Base-by-base conservation (phyloP, 2,888 invertebrate genomes). In the Ctenicera cuprea region DNA sequence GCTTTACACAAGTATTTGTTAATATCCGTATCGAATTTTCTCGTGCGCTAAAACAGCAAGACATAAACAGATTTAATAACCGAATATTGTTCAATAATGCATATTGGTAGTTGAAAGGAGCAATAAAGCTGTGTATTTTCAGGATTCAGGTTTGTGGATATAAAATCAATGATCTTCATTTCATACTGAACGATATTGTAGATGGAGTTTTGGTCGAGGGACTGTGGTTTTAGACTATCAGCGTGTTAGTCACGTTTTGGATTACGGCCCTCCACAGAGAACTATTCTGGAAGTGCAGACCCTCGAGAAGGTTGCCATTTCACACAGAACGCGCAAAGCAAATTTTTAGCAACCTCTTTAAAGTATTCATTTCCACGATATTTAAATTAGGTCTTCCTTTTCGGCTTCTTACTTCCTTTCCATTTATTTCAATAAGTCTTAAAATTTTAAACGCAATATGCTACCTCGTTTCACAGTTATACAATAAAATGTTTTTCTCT, bases 241-340 rank as follows among this genome's bases (percentile, higher is more conserved):
- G 76, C 68, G 78, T 78, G 78, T 78, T 78, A 77, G 79, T 79
- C 79, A 79, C 79, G 79, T 79, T 77, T 76, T 77, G 79, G 77
- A 79, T 78, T 78, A 77, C 76, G 72, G 70, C 74, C 75, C 71
- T 68, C 70, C 65, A 62, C 67, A 69, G 72, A 67, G 71, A 68
- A 71, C 75, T 72, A 73, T 77, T 76, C 74, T 74, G 63, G 73
- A 79, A 78, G 75, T 76, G 73, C 74, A 75, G 75, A 63, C 79
- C 78, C 78, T 73, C 54, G 76, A 78, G 77, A 68, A 74, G 71
- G 70, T 63, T 57, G 69, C 63, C 77, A 77, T 78, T 78, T 78
- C 74, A 78, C 76, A 78, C 72, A 76, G 76, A 77, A 78, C 73
- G 78, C 74, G 74, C 76, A 73, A 73, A 73, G 74, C 73, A 76